phyloP scores from a whole-genome alignment of 2,888 invertebrate genomes.

The Eledona agricola region DNA sequence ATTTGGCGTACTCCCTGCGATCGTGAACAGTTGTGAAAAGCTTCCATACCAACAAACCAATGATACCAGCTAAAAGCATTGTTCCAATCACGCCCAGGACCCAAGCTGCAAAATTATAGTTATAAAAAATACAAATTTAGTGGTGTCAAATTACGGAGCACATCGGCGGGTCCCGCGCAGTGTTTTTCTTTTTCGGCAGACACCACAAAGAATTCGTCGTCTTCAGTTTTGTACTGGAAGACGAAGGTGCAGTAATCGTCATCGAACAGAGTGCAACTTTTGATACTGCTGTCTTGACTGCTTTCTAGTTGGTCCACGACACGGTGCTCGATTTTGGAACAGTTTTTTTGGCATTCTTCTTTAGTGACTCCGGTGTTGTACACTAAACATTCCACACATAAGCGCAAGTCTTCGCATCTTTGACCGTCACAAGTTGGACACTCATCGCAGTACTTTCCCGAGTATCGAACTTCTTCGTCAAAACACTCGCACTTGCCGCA shows the following conservation, averaged over 20 bases:
- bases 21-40: conserved; percentile 77
- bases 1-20: conserved; percentile 77
- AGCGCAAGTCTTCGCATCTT: conserved; percentile 48
- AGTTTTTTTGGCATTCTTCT: conserved; percentile 51
- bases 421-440: conserved; percentile 73
- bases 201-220: conserved; percentile 57
- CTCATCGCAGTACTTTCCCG: conserved; percentile 58
- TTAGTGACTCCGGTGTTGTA: conserved; percentile 60
- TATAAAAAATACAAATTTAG: too few species aligned
- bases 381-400: conserved; percentile 52
- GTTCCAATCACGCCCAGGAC: conserved; percentile 75
- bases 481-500: conserved; percentile 72
- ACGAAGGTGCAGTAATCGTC: conserved; percentile 62
- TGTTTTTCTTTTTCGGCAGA: conserved; percentile 62
- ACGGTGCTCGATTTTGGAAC: too few species aligned
- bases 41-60: conserved; percentile 80
- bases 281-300: conserved; percentile 49
- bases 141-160: conserved; percentile 63
- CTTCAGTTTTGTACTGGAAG: conserved; percentile 62
- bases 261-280: conserved; percentile 60
- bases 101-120: conserved; percentile 70
- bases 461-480: conserved; percentile 46
- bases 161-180: conserved; percentile 61
- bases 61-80: conserved; percentile 76
- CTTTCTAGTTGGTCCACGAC: conserved; percentile 56